phyloP scores from a whole-genome alignment of 2,113 vertebrate genomes.

The Gymnogyps californianus region DNA sequence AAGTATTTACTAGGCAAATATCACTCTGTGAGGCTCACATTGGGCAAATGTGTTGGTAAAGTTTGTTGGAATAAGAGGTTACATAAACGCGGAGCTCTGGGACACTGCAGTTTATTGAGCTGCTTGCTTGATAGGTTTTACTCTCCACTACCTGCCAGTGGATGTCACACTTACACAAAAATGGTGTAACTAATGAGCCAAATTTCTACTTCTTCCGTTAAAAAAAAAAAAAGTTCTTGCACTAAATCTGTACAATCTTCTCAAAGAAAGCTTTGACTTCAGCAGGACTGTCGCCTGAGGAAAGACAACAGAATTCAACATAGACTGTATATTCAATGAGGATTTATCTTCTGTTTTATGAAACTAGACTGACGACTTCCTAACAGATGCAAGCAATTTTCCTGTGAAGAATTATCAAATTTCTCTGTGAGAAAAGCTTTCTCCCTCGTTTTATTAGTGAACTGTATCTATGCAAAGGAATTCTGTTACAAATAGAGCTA shows the following conservation, averaged over 20 bases:
- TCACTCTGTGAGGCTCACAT: background rate
- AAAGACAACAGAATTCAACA: background rate
- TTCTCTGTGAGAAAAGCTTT: background rate
- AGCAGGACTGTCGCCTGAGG: background rate
- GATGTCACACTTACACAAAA: conserved; percentile 5
- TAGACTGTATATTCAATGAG: background rate
- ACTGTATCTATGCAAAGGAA: background rate
- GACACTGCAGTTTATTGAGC: background rate
- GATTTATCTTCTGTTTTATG: background rate
- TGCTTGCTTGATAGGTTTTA: background rate
- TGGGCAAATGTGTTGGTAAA: background rate
- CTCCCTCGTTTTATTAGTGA: background rate
- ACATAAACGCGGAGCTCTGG: background rate
- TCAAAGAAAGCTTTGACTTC: background rate
- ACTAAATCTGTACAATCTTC: background rate
- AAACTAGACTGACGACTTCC: background rate
- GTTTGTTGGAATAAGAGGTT: background rate
- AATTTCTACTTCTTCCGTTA: background rate
- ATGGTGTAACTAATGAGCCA: background rate
- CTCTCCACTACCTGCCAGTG: background rate
- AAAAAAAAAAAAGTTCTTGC: background rate
- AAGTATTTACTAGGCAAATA: background rate
- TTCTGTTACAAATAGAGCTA: background rate
- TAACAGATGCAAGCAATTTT: background rate
- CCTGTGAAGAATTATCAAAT: background rate